A percentile compares a stretch with the other conserved stretches of the same genome.
Conservation (phyloP, 64 coral and sea anemone genomes). For the Montipora capricornis region DNA sequence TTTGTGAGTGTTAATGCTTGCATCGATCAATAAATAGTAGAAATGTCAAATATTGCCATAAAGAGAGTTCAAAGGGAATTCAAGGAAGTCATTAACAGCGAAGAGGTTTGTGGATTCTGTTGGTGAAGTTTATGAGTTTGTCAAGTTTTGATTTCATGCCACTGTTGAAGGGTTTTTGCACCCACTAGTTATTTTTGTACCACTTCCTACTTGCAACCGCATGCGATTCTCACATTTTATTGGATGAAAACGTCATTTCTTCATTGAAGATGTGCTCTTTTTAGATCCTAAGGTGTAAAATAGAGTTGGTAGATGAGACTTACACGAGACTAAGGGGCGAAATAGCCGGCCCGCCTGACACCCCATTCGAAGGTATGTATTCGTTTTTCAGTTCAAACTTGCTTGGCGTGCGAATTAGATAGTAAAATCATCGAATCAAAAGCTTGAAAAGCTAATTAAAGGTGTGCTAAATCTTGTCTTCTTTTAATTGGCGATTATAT, state of each 20-base stretch:
- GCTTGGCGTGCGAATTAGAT: neutral
- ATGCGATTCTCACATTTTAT: neutral
- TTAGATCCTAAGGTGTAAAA: slow-evolving; percentile 61
- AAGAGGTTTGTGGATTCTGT: slow-evolving; percentile 58
- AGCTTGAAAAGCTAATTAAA: neutral
- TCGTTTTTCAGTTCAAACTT: neutral
- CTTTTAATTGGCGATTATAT: no score
- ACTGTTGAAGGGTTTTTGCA: neutral
- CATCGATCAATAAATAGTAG: neutral
- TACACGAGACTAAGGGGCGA: slow-evolving; percentile 71
- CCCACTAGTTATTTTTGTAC: neutral
- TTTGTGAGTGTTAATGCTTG: neutral
- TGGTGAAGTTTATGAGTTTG: neutral
- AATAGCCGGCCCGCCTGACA: slow-evolving; percentile 79
- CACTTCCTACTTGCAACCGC: neutral
- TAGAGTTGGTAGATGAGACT: slow-evolving; percentile 74
- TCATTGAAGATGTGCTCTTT: neutral
- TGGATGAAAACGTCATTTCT: neutral
- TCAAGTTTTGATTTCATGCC: neutral
- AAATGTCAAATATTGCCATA: slow-evolving; percentile 77
- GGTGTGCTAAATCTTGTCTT: neutral
- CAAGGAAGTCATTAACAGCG: slow-evolving; percentile 57
- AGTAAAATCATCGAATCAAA: neutral
- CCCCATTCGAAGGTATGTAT: slow-evolving; percentile 80
- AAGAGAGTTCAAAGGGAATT: slow-evolving; percentile 72